Evolutionary conservation across 2,888 invertebrate genomes (phyloP).

Genomic region (Mythimna pallens): DNA sequence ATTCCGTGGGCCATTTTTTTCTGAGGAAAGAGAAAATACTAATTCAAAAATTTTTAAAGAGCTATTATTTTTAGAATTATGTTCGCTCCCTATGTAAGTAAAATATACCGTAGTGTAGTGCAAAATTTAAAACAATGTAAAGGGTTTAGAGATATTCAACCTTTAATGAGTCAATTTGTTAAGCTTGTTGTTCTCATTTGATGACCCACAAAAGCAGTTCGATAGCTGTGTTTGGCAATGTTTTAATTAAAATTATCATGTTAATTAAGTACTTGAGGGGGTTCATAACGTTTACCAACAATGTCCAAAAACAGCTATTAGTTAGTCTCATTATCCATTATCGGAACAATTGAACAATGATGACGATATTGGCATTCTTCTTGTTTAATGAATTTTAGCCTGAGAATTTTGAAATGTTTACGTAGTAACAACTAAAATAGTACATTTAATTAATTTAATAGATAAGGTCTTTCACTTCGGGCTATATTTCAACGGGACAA

Average conservation of each 20-base stretch:
- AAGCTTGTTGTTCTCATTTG: slow-evolving; percentile 18
- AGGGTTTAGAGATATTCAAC: slow-evolving; percentile 8
- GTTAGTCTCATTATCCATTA: background rate
- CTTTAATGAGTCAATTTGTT: slow-evolving; percentile 26
- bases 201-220: slow-evolving; percentile 28
- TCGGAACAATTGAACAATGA: background rate
- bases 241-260: slow-evolving; percentile 28
- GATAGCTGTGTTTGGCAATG: slow-evolving; percentile 5
- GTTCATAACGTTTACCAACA: slow-evolving; percentile 3
- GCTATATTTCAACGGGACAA: too few species aligned
- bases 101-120: background rate
- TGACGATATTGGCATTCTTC: background rate
- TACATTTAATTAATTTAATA: background rate
- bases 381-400: background rate
- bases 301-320: background rate
- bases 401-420: background rate
- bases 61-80: too few species aligned
- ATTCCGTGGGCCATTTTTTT: too few species aligned
- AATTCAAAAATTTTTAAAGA: too few species aligned
- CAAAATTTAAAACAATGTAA: slow-evolving; percentile 4
- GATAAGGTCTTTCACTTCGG: background rate
- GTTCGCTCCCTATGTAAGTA: background rate
- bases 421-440: background rate
- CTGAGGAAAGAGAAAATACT: too few species aligned
- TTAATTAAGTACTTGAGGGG: slow-evolving; percentile 3